phyloP scores from a whole-genome alignment of 2,888 invertebrate genomes.

The Lasioglossum marginatum region DNA sequence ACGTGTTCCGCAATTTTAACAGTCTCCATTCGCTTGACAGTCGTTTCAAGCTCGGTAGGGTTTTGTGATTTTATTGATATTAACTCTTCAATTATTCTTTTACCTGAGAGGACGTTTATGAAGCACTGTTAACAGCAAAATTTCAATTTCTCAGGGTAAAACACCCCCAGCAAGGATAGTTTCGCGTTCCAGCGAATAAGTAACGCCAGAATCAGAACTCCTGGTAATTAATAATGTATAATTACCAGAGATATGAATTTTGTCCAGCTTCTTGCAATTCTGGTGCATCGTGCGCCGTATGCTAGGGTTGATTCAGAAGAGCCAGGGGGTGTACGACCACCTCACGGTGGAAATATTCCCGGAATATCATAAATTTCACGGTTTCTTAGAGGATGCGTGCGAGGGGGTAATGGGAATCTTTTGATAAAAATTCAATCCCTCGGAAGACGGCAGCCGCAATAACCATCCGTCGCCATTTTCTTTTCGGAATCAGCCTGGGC shows the following conservation, averaged over 20 bases:
- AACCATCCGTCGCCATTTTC: constrained; percentile 6
- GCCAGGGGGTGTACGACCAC: neutral
- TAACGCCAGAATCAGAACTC: too few relatives aligned
- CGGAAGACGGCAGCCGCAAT: constrained; percentile 3
- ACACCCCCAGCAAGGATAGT: neutral
- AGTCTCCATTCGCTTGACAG: neutral
- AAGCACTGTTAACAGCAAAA: neutral
- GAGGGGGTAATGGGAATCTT: constrained; percentile 36
- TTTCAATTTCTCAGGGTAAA: neutral
- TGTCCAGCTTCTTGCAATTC: neutral
- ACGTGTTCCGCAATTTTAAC: neutral
- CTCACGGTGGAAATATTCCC: neutral
- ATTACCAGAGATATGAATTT: neutral
- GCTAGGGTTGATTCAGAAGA: constrained; percentile 12
- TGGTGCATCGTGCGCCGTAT: neutral
- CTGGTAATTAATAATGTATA: neutral
- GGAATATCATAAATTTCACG: constrained; percentile 45
- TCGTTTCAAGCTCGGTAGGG: neutral
- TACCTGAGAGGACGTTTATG: neutral
- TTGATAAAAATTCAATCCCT: constrained; percentile 50
- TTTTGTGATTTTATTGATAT: neutral
- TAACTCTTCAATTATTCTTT: neutral
- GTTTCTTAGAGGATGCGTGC: constrained; percentile 22
- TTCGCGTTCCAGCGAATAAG: neutral
- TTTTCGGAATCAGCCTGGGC: neutral